Conservation (phyloP, 1,140 invertebrate genomes). For the Zaprionus inermis region DNA sequence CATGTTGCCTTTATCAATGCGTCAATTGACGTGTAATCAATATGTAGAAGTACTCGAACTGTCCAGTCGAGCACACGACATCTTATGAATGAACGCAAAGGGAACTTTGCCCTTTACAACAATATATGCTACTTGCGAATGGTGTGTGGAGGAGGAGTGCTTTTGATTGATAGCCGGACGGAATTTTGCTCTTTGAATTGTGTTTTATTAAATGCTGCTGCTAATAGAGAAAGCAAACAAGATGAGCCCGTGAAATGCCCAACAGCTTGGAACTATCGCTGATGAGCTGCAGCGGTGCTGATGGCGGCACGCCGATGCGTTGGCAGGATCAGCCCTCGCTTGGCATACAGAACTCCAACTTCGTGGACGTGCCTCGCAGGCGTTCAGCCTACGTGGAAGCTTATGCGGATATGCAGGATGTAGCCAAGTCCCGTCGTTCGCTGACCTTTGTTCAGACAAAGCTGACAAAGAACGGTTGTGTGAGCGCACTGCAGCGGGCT, state of each 20-base stretch:
- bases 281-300: conserved; percentile 45
- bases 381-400: conserved; percentile 48
- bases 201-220: background rate
- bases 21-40: conserved; percentile 8
- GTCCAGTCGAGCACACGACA: conserved; percentile 22
- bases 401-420: conserved; percentile 56
- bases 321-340: background rate
- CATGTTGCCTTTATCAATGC: conserved; percentile 17
- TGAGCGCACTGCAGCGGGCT: conserved; percentile 57
- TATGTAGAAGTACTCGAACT: conserved; percentile 10
- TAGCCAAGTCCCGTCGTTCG: conserved; percentile 44
- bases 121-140: background rate
- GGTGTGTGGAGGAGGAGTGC: background rate
- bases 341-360: conserved; percentile 55
- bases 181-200: conserved; percentile 19
- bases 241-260: conserved; percentile 19
- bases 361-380: conserved; percentile 31
- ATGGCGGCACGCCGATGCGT: conserved; percentile 27
- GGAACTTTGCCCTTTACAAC: conserved; percentile 44
- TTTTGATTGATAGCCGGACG: conserved; percentile 19
- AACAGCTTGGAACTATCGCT: conserved; percentile 53
- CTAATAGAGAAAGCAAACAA: background rate
- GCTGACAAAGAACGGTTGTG: conserved; percentile 71
- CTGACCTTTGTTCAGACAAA: conserved; percentile 68
- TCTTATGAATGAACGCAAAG: conserved; percentile 58